These are phyloP conservation scores for Lepidurus arcticus DNA, from an alignment of 1,140 invertebrate species.

Conservation along the genomic window DNA sequence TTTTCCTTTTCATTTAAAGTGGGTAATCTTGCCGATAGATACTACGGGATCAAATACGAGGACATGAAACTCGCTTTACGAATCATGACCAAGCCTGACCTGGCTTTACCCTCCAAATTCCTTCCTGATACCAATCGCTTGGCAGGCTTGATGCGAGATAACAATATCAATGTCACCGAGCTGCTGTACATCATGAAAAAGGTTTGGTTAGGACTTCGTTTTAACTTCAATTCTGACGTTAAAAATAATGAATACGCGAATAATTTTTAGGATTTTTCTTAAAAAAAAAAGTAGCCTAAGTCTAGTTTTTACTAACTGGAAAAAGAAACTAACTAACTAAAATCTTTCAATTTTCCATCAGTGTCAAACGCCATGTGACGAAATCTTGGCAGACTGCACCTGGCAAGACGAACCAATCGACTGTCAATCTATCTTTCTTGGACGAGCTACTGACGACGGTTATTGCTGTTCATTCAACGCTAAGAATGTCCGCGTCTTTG, in stretches of 20 bases:
- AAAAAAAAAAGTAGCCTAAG: background rate
- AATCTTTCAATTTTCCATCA: background rate
- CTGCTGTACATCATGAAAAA: background rate
- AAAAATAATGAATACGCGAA: background rate
- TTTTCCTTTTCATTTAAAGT: background rate
- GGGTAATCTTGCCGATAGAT: background rate
- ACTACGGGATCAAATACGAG: background rate
- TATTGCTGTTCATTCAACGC: conserved; percentile 34
- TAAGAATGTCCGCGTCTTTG: background rate
- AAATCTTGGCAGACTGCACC: background rate
- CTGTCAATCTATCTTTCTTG: background rate
- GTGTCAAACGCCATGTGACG: background rate
- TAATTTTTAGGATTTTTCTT: background rate
- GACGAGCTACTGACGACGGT: conserved; percentile 31
- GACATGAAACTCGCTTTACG: background rate
- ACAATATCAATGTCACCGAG: background rate
- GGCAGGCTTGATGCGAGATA: background rate
- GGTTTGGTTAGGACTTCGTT: background rate
- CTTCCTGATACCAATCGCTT: background rate
- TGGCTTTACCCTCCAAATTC: conserved; percentile 2
- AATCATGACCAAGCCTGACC: conserved; percentile 10
- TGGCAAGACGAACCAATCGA: background rate
- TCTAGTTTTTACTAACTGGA: background rate
- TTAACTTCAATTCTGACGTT: too few species aligned
- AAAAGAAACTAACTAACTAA: background rate